A percentile compares a stretch with the other conserved stretches of the same genome.
phyloP scores from a whole-genome alignment of 2,888 invertebrate species.

The Eupithecia dodoneata region DNA sequence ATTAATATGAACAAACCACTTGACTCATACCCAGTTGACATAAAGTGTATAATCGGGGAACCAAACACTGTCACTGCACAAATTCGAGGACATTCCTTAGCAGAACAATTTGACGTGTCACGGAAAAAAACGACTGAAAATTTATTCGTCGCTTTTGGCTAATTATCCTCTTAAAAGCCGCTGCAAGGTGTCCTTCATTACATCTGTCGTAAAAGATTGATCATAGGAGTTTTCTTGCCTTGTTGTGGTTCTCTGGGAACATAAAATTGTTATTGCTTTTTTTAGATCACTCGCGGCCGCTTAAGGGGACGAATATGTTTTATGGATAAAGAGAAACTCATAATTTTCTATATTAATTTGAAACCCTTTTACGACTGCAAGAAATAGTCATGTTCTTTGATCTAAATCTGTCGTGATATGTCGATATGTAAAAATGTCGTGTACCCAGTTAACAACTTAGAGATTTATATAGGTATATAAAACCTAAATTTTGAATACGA shows the following conservation, averaged over 20 bases:
- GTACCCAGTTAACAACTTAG: not conserved
- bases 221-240: slow-evolving; percentile 37
- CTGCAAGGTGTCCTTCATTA: slow-evolving; percentile 62
- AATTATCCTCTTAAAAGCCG: slow-evolving; percentile 66
- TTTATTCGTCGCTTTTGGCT: slow-evolving; percentile 52
- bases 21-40: slow-evolving; percentile 22
- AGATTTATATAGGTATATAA: too few species aligned
- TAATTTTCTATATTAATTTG: slow-evolving; percentile 28
- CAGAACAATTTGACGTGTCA: slow-evolving; percentile 34
- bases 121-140: slow-evolving; percentile 46
- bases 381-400: slow-evolving; percentile 31
- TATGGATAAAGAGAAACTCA: slow-evolving; percentile 47
- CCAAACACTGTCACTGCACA: slow-evolving; percentile 7
- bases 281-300: slow-evolving; percentile 43
- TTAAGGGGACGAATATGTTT: slow-evolving; percentile 57
- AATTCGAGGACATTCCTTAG: slow-evolving; percentile 40
- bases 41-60: slow-evolving; percentile 30
- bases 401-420: slow-evolving; percentile 37
- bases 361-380: slow-evolving; percentile 24
- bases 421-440: too few species aligned
- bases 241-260: slow-evolving; percentile 41
- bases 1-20: slow-evolving; percentile 23
- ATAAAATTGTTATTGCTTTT: slow-evolving; percentile 44
- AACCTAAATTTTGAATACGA: not conserved
- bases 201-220: slow-evolving; percentile 45